Percentiles rank a stretch among this genome's conserved stretches.
Evolutionary conservation across 2,113 vertebrate species (phyloP).

Genomic region (Natator depressus): DNA sequence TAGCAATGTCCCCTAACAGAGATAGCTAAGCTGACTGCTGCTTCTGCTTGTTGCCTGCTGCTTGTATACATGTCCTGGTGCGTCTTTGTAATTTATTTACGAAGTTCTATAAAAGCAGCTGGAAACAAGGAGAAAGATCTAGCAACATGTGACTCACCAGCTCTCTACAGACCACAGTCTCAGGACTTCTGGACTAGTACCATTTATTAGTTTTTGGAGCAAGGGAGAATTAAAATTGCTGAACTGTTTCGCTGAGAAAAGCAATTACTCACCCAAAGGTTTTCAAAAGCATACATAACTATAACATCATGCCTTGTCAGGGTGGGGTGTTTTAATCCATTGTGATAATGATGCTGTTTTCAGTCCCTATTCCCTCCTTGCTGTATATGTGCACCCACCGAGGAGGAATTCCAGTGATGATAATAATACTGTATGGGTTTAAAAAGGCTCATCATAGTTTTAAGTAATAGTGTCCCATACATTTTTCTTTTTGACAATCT

Average conservation of each 20-base stretch:
- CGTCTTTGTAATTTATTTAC: background rate
- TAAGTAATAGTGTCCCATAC: background rate
- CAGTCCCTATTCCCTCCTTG: background rate
- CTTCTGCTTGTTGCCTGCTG: background rate
- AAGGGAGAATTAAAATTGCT: background rate
- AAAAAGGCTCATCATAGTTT: background rate
- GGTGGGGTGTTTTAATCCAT: background rate
- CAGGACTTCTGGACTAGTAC: background rate
- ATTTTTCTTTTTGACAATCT: background rate
- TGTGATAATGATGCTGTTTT: background rate
- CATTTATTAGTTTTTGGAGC: background rate
- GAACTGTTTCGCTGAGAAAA: background rate
- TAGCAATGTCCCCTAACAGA: background rate
- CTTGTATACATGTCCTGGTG: background rate
- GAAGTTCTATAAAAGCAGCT: background rate
- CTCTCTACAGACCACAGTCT: too few species aligned
- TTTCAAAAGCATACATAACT: background rate
- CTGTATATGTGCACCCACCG: background rate
- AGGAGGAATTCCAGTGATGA: background rate
- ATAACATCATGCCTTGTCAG: background rate
- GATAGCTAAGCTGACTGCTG: background rate
- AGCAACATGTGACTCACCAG: background rate
- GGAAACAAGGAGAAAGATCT: background rate
- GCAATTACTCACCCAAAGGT: background rate
- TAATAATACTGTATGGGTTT: background rate